These are phyloP conservation scores for Euglossa dilemma DNA, from an alignment of 1,140 invertebrate genomes.

Conservation along the genomic window DNA sequence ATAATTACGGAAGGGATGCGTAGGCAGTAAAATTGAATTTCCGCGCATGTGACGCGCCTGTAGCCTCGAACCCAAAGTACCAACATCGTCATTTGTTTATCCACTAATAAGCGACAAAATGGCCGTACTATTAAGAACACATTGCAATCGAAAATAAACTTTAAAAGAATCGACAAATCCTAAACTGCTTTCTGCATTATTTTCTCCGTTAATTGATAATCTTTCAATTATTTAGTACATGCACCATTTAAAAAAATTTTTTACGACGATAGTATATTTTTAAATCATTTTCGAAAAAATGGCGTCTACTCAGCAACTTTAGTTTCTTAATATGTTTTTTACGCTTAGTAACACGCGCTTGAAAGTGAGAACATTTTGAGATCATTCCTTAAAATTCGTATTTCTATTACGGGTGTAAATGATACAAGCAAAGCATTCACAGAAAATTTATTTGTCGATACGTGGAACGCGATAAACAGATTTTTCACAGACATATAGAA, in stretches of 20 bases:
- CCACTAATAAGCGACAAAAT: slow-evolving; percentile 75
- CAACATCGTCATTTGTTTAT: slow-evolving; percentile 77
- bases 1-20: slow-evolving; percentile 31
- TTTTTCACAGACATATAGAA: slow-evolving; percentile 7
- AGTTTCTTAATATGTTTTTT: slow-evolving; percentile 26
- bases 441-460: neutral
- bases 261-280: slow-evolving; percentile 3
- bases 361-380: neutral
- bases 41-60: slow-evolving; percentile 59
- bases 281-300: slow-evolving; percentile 46
- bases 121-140: slow-evolving; percentile 57
- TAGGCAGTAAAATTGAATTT: slow-evolving; percentile 60
- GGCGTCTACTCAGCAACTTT: slow-evolving; percentile 27
- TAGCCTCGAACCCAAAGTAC: slow-evolving; percentile 67
- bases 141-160: slow-evolving; percentile 42
- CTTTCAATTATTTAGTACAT: neutral
- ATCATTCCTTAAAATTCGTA: neutral
- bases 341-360: neutral
- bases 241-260: neutral
- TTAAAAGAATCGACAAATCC: slow-evolving; percentile 2
- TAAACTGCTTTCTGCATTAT: too few species aligned
- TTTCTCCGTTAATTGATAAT: neutral
- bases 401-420: neutral
- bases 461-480: slow-evolving; percentile 31
- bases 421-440: neutral